Conservation (phyloP, 2,888 invertebrate genomes). For the Oasisia sp. region DNA sequence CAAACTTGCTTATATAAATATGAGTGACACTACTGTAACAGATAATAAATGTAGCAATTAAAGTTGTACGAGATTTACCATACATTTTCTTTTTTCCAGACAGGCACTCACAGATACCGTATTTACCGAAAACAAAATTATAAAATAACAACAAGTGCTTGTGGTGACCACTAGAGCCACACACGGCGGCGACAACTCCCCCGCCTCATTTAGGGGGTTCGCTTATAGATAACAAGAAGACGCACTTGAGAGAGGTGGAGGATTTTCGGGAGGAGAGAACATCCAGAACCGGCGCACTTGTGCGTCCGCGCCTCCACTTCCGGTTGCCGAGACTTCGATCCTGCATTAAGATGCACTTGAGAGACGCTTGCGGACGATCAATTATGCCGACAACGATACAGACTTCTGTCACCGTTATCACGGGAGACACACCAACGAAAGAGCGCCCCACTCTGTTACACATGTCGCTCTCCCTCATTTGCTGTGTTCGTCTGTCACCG, state of each 20-base stretch:
- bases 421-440: not conserved
- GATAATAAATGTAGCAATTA: no score
- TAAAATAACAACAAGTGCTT: not conserved
- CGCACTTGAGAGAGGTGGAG: no score
- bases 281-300: not conserved
- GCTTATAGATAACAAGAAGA: not conserved
- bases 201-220: not conserved
- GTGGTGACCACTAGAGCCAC: not conserved
- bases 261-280: not conserved
- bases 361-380: not conserved
- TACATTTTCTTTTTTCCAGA: no score
- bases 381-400: conserved; percentile 13
- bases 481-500: conserved; percentile 14
- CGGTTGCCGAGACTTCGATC: not conserved
- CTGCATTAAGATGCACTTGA: conserved; percentile 17
- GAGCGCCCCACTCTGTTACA: not conserved
- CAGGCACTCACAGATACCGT: not conserved
- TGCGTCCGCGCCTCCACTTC: not conserved
- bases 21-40: no score
- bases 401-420: conserved; percentile 4
- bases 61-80: not conserved
- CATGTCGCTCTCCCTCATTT: not conserved
- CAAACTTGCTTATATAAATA: no score
- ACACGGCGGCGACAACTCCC: not conserved
- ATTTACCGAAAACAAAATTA: not conserved